A percentile compares a stretch with the other conserved stretches of the same genome.
Conservation (phyloP, 2,888 invertebrate species). For the Calliphora vomitoria region DNA sequence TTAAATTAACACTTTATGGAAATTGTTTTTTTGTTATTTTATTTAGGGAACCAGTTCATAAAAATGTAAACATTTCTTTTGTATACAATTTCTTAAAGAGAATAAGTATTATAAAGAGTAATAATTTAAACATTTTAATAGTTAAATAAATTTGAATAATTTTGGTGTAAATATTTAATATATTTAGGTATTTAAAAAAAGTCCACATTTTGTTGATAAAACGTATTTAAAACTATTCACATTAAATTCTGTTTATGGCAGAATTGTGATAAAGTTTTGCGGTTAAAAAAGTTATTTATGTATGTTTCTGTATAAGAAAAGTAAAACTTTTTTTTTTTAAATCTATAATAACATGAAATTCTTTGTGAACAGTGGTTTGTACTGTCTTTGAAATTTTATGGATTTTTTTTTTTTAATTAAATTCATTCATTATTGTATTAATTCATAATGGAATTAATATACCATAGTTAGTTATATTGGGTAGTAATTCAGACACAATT, state of each 20-base stretch:
- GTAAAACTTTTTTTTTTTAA: too few relatives aligned
- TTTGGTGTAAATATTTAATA: background rate
- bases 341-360: background rate
- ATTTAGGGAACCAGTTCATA: background rate
- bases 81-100: background rate
- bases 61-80: background rate
- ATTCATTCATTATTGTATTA: too few relatives aligned
- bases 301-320: background rate
- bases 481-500: too few relatives aligned
- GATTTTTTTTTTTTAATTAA: background rate
- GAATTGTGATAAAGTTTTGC: slow-evolving; percentile 2
- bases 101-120: background rate
- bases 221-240: slow-evolving; percentile 1
- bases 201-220: background rate
- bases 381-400: background rate
- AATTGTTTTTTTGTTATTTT: slow-evolving; percentile 4
- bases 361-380: slow-evolving; percentile 3
- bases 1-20: slow-evolving; percentile 39
- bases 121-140: background rate
- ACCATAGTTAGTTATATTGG: too few relatives aligned
- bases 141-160: background rate
- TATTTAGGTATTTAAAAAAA: background rate
- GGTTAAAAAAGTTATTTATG: slow-evolving; percentile 1
- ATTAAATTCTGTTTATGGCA: background rate
- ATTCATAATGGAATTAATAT: too few relatives aligned